Evolutionary conservation across 2,797 vertebrate genomes (phyloP).

Genomic region (Peromyscus melanophrys): DNA sequence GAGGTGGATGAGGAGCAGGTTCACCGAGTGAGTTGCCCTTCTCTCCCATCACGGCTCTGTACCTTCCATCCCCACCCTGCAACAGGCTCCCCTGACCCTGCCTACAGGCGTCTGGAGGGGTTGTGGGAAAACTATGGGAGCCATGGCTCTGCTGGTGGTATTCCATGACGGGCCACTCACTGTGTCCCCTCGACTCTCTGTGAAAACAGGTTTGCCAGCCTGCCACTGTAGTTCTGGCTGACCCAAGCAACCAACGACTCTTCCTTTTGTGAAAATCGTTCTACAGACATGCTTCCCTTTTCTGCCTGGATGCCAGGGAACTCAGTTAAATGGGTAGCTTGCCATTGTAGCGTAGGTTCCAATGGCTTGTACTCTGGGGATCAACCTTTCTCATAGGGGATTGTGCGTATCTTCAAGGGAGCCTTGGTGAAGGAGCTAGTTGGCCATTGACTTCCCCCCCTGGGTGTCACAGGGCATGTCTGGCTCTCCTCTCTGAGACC

Average conservation of each 20-base stretch:
- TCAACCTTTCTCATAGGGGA: not conserved
- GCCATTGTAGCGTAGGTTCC: not conserved
- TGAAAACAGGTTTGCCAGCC: no score
- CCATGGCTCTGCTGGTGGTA: not conserved
- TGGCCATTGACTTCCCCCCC: not conserved
- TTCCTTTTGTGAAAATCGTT: not conserved
- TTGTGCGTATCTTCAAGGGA: not conserved
- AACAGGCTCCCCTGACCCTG: no score
- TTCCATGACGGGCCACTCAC: rapidly evolving
- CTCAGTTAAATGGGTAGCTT: conserved; percentile 3
- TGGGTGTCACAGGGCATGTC: rapidly evolving
- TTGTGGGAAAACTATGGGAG: not conserved
- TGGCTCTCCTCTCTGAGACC: not conserved
- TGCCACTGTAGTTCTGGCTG: not conserved
- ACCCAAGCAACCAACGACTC: not conserved
- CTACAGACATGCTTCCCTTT: not conserved
- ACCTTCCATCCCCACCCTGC: not conserved
- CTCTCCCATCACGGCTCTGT: not conserved
- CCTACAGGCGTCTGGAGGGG: not conserved
- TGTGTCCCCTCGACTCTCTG: not conserved
- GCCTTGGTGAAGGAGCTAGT: not conserved
- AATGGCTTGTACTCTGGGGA: not conserved
- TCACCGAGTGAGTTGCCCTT: conserved; percentile 91
- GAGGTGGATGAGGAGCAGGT: conserved; percentile 93
- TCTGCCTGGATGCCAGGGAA: conserved; percentile 32